These are phyloP conservation scores for Chromoteleia sp. DNA, from an alignment of 2,888 invertebrate species.

Conservation along the genomic window DNA sequence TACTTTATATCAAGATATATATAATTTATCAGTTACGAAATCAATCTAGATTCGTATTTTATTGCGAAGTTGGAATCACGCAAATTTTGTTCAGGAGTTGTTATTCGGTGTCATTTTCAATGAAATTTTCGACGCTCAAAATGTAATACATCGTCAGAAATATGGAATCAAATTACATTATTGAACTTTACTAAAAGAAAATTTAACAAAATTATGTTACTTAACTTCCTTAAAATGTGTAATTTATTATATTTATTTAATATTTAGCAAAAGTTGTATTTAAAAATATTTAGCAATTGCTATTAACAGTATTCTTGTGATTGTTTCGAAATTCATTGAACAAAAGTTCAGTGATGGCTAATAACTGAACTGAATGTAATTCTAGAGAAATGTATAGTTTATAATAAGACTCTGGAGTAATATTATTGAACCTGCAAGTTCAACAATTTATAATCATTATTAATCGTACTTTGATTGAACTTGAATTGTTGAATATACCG, in stretches of 20 bases:
- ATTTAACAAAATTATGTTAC: too few species aligned
- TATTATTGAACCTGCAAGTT: slow-evolving; percentile 11
- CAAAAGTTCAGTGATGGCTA: neutral
- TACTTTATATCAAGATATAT: neutral
- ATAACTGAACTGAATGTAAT: neutral
- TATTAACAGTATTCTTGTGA: too few species aligned
- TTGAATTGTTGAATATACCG: neutral
- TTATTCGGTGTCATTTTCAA: neutral
- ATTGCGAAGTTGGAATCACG: neutral
- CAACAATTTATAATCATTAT: neutral
- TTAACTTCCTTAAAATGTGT: too few species aligned
- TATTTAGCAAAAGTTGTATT: too few species aligned
- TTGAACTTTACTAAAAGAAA: too few species aligned
- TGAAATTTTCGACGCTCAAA: too few species aligned
- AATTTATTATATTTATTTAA: too few species aligned
- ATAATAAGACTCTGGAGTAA: neutral
- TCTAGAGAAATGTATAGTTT: neutral
- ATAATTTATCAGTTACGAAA: neutral
- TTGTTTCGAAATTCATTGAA: too few species aligned
- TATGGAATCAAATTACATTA: too few species aligned
- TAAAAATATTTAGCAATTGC: too few species aligned
- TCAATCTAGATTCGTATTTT: neutral
- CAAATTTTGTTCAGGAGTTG: too few species aligned
- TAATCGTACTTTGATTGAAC: neutral
- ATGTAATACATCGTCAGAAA: too few species aligned